Evolutionary conservation across 2,113 vertebrate species (phyloP), one percentile per base, ranked within the genome.

Genomic region (Craseonycteris thonglongyai): DNA sequence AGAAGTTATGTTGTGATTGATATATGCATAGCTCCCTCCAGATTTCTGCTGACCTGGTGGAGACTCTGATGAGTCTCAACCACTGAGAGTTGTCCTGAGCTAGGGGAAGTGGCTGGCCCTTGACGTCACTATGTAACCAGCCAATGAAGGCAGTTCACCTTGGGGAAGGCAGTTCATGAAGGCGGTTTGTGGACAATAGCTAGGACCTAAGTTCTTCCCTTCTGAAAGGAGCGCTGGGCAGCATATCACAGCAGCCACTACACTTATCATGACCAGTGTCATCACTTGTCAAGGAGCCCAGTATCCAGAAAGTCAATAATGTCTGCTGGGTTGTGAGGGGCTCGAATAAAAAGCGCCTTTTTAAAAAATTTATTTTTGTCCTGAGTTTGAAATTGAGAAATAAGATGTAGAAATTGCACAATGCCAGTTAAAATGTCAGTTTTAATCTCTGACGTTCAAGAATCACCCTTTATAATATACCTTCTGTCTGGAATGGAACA

Each of bases 191-290:
- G 10, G 61, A 12, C 40, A 45, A n/a, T 3, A 68, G 16, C 9
- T 58, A 4, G 38, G 15, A 35, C 40, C 1, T 18, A n/a, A 78
- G 24, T 30, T 28, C 33, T 66, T 68, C 45, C 6, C 21, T 81
- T 74, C n/a, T 22, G 38, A n/a, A 86, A 38, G 38, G 35, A n/a
- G 16, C 42, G 8, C 24, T 9, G 19, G 2, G 18, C 5, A 54
- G 1, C 19, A 5, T 22, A 22, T 38, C 38, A 9, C 24, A 22
- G 30, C 47, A 5, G 7, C 54, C 0, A 0, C n/a, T 3, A 16
- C 0, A 2, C 9, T 72, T 6, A 2, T 6, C 3, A 0, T 11
- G 33, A n/a, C 14, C 21, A 11, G 14, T 7, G 0, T 11, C 10
- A 8, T 14, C 40, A 13, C 5, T 75, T 75, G 58, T 45, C 13